phyloP scores from a whole-genome alignment of 2,888 invertebrate genomes.

The Synergus gifuensis region DNA sequence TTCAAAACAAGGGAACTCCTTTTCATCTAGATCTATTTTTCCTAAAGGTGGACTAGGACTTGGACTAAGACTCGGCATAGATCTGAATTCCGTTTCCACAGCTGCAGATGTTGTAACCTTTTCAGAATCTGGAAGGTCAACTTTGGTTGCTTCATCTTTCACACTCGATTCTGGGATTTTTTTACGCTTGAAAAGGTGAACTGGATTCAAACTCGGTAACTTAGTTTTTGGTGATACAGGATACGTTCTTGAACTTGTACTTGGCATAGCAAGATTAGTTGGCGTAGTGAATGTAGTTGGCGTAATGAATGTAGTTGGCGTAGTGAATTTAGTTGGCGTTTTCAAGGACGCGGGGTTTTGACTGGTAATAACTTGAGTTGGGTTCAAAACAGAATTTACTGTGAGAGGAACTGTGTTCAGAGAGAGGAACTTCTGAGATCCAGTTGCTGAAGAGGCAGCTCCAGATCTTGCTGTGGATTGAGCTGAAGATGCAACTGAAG shows the following conservation, averaged over 20 bases:
- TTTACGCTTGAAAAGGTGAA: not conserved
- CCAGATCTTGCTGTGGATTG: not conserved
- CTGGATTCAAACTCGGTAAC: not conserved
- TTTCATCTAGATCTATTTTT: not conserved
- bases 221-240: too few relatives aligned
- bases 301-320: too few relatives aligned
- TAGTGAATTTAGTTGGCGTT: not conserved
- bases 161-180: accelerated
- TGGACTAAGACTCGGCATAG: not conserved
- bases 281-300: too few relatives aligned
- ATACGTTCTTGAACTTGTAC: too few relatives aligned
- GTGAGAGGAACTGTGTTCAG: not conserved
- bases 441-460: not conserved
- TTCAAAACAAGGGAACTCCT: not conserved
- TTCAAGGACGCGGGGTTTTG: not conserved
- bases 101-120: not conserved
- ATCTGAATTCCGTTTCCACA: not conserved
- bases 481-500: not conserved
- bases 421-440: not conserved
- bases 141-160: not conserved
- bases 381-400: not conserved
- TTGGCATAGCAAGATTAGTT: too few relatives aligned
- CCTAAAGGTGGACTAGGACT: not conserved
- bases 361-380: not conserved
- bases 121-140: not conserved